These are phyloP conservation scores for Lutraria lutraria DNA, from an alignment of 2,888 invertebrate species.

Conservation along the genomic window DNA sequence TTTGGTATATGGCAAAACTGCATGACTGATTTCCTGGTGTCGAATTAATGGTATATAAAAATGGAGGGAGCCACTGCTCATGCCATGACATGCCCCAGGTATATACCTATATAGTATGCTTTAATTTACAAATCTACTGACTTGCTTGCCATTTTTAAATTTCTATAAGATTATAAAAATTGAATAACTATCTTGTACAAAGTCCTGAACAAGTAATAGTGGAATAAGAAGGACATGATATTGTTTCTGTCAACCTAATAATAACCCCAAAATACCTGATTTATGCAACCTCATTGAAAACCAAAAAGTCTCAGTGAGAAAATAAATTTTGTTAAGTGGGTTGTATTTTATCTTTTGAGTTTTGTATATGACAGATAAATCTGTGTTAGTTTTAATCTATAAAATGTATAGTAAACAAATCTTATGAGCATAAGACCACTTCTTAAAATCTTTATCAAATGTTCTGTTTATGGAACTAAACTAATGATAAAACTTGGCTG, in stretches of 20 bases:
- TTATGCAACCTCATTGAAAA: no score
- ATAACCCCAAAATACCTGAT: no score
- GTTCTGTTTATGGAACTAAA: no score
- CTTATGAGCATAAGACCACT: background rate
- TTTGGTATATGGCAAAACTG: background rate
- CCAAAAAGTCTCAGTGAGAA: no score
- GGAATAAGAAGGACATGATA: no score
- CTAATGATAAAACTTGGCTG: no score
- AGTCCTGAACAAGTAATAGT: no score
- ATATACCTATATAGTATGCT: background rate
- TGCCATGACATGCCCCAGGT: slow-evolving; percentile 23
- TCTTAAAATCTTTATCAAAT: background rate
- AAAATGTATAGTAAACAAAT: background rate
- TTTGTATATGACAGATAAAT: background rate
- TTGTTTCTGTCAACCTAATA: no score
- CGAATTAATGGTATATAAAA: background rate
- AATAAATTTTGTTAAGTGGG: background rate
- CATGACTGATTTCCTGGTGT: background rate
- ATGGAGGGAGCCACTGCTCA: slow-evolving; percentile 28
- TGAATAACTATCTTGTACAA: background rate
- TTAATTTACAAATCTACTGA: slow-evolving; percentile 7
- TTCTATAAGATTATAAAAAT: slow-evolving; percentile 24
- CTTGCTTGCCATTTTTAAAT: slow-evolving; percentile 1
- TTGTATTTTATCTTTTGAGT: background rate
- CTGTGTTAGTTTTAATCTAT: background rate